Evolutionary conservation across 2,113 vertebrate genomes (phyloP).

Genomic region (Rana temporaria): DNA sequence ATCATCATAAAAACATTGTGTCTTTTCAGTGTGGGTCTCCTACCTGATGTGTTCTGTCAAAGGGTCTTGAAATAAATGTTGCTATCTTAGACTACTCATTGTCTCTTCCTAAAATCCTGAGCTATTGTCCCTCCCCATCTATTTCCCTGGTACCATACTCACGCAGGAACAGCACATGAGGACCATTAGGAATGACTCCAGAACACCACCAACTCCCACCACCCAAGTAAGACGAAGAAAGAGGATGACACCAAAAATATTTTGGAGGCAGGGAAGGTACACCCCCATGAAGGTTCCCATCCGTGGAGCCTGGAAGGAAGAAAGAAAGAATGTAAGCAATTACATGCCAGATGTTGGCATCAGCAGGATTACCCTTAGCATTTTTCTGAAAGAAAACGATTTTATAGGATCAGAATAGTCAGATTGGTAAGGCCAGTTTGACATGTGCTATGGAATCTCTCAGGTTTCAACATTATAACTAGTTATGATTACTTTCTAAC

Average conservation of each 20-base stretch:
- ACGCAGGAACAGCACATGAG: conserved; percentile 95
- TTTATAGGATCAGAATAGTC: too few relatives aligned
- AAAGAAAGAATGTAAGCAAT: not conserved
- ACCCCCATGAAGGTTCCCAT: conserved; percentile 99
- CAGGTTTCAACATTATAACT: too few relatives aligned
- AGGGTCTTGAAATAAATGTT: not conserved
- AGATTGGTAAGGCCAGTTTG: too few relatives aligned
- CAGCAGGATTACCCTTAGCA: too few relatives aligned
- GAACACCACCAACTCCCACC: conserved; percentile 92
- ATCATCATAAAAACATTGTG: too few relatives aligned
- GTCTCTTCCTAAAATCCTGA: not conserved
- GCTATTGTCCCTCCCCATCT: not conserved
- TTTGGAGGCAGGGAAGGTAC: conserved; percentile 96
- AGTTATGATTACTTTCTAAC: too few relatives aligned
- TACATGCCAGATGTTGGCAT: too few relatives aligned
- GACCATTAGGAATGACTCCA: conserved; percentile 95
- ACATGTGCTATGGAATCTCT: too few relatives aligned
- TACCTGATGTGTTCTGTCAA: too few relatives aligned
- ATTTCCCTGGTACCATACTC: conserved; percentile 69
- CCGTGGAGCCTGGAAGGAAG: conserved; percentile 81
- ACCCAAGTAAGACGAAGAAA: conserved; percentile 98
- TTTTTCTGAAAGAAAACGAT: too few relatives aligned
- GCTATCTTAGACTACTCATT: not conserved
- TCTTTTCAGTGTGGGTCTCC: too few relatives aligned
- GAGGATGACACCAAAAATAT: conserved; percentile 98